These are phyloP conservation scores for Drosophila punjabiensis DNA, from an alignment of 1,140 invertebrate genomes.

Conservation along the genomic window DNA sequence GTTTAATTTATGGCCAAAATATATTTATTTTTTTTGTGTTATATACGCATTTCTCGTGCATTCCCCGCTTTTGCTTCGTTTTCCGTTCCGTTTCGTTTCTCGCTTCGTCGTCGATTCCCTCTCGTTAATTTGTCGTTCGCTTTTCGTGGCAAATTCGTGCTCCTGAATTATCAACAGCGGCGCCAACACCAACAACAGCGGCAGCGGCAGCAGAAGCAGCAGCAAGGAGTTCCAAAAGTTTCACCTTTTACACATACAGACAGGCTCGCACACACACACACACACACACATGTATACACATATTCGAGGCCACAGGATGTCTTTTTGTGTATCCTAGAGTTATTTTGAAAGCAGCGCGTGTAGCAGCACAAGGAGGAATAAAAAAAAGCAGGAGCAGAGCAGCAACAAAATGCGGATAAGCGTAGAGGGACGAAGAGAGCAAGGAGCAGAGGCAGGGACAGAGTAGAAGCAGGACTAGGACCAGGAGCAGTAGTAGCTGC, in stretches of 20 bases:
- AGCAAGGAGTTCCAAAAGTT: constrained; percentile 68
- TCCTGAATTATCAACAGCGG: constrained; percentile 62
- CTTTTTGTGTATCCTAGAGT: constrained; percentile 83
- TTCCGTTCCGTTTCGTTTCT: constrained; percentile 23
- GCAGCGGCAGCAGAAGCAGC: constrained; percentile 31
- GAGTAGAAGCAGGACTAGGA: constrained; percentile 8
- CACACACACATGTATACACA: constrained; percentile 13
- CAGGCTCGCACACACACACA: constrained; percentile 10
- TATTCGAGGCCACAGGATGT: constrained; percentile 63
- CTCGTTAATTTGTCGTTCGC: constrained; percentile 72
- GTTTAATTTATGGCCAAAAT: constrained; percentile 81
- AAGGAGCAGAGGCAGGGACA: background rate
- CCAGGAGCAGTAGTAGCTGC: constrained; percentile 31
- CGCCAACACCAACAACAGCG: constrained; percentile 43
- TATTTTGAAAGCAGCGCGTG: constrained; percentile 74
- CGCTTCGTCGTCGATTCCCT: constrained; percentile 17
- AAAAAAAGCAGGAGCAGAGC: constrained; percentile 37
- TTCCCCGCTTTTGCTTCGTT: constrained; percentile 55
- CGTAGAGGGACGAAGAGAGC: background rate
- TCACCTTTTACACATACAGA: constrained; percentile 64
- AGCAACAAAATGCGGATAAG: constrained; percentile 30
- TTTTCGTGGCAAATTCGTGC: constrained; percentile 72
- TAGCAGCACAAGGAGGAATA: constrained; percentile 34
- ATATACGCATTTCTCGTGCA: constrained; percentile 68
- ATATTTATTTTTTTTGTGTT: constrained; percentile 65